Evolutionary conservation across 2,113 vertebrate species (phyloP).

Genomic region (Ceyx melanurus): DNA sequence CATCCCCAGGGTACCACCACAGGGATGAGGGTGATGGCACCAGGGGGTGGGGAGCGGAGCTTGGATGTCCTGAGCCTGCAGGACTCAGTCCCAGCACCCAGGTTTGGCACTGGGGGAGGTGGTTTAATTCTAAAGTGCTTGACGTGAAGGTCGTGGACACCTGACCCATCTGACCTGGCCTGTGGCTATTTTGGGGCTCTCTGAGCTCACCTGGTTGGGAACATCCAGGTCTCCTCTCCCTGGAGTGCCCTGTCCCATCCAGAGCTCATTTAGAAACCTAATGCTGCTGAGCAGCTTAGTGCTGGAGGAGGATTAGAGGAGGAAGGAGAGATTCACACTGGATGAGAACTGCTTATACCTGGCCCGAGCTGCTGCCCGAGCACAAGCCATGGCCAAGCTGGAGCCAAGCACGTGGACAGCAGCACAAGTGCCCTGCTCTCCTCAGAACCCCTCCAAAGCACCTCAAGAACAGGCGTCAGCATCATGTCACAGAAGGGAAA

Average conservation of each 20-base stretch:
- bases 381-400: neutral
- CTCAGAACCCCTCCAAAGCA: neutral
- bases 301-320: neutral
- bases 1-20: neutral
- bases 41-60: neutral
- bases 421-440: neutral
- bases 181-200: neutral
- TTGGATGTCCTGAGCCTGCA: neutral
- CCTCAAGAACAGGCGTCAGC: neutral
- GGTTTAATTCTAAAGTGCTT: neutral
- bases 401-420: rapidly evolving
- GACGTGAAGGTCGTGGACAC: neutral
- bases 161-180: neutral
- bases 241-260: neutral
- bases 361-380: neutral
- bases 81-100: neutral
- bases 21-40: neutral
- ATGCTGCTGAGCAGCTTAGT: slow-evolving; percentile 28
- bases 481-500: neutral
- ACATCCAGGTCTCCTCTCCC: neutral
- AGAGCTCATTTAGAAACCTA: slow-evolving; percentile 1
- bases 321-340: neutral
- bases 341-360: rapidly evolving
- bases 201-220: neutral
- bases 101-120: neutral